phyloP scores from a whole-genome alignment of 2,797 vertebrate species.

The Acomys russatus region DNA sequence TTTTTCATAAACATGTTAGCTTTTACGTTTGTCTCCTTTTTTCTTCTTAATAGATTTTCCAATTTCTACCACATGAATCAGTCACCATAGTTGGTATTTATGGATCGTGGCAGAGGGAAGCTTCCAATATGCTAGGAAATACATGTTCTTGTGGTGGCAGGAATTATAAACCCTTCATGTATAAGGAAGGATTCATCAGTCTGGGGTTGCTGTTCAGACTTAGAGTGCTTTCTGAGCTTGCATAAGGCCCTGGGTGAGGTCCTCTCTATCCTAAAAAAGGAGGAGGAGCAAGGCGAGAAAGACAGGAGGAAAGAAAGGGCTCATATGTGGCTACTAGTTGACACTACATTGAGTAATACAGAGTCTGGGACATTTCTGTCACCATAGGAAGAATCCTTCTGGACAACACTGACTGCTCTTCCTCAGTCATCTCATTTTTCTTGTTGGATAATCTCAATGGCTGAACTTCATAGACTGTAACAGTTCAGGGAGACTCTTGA shows the following conservation, averaged over 20 bases:
- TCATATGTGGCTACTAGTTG: not conserved
- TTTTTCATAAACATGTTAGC: constrained; percentile 8
- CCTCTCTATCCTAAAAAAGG: too few relatives aligned
- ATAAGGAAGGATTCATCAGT: not conserved
- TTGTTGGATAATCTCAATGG: not conserved
- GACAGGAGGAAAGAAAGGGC: not conserved
- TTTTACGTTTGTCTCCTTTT: constrained; percentile 32
- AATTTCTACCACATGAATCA: constrained; percentile 48
- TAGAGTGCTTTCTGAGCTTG: not conserved
- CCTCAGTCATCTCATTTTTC: not conserved
- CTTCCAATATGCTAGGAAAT: not conserved
- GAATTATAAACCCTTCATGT: not conserved
- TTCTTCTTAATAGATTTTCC: not conserved
- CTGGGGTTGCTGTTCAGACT: not conserved
- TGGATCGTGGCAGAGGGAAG: not conserved
- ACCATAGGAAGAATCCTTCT: not conserved
- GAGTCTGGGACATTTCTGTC: not conserved
- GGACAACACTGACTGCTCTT: not conserved
- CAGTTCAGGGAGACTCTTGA: not conserved
- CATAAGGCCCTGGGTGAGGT: not conserved
- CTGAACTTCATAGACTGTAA: not conserved
- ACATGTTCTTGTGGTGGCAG: not conserved
- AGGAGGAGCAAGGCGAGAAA: not conserved
- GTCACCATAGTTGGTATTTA: not conserved
- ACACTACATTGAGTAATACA: not conserved